Evolutionary conservation across 1,140 invertebrate genomes (phyloP), one percentile per base, ranked within the genome.

Genomic region (Drosophila burlai): DNA sequence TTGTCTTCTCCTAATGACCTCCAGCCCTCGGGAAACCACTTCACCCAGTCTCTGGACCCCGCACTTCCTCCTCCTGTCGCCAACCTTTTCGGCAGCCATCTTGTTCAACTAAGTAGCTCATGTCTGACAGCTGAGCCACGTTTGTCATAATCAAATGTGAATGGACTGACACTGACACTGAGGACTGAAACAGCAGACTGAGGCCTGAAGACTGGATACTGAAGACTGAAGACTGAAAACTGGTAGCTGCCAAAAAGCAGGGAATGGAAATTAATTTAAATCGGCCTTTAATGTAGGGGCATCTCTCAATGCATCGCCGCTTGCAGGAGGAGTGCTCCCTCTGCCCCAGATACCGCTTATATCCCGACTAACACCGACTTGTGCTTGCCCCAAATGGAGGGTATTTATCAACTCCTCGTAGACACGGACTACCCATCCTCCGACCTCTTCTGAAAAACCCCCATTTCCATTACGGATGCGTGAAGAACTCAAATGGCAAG

Each of bases 271-370:
- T 92, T 92, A 83, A 83, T 91, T 92, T 90, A 92, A 92, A 92
- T 92, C 83, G 84, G 68, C 75, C 85, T 92, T 90, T 92, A 84
- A 92, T 92, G 84, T 89, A 86, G 90, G 86, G 91, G 80, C 82
- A 92, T 92, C 83, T 81, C 80, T 90, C 87, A 92, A 86, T 90
- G 85, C 85, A 81, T 71, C 69, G 77, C 76, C 78, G 62, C 63
- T 34, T 73, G 55, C 64, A 68, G 46, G 55, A 45, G 13, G 34
- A 62, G 68, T 61, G 26, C 29, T 66, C 54, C 69, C 54, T 74
- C 68, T 89, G 85, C 74, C 89, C 83, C 85, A 89, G 43, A 87
- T 89, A 83, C 74, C 77, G 69, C 83, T 81, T 81, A 77, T 84
- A 79, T 81, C 74, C 80, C 67, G 83, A 81, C 84, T 87, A 89